A percentile compares a stretch with the other conserved stretches of the same genome.
phyloP scores from a whole-genome alignment of 2,113 vertebrate species.

The Phaethornis superciliosus region DNA sequence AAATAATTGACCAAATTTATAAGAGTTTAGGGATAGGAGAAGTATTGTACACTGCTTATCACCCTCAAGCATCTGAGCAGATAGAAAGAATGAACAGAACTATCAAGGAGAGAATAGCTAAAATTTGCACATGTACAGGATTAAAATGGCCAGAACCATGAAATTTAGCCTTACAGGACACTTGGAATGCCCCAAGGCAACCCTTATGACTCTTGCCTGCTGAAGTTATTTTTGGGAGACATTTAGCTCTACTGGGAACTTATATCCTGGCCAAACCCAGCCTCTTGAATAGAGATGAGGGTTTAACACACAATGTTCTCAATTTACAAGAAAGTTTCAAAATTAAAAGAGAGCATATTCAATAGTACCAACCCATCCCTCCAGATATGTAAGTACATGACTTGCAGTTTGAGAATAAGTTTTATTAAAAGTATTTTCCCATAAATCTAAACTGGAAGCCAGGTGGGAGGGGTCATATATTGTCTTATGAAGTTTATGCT shows the following conservation, averaged over 20 bases:
- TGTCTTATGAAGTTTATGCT: not conserved
- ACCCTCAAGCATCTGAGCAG: not conserved
- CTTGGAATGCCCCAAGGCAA: not conserved
- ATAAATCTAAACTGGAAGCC: not conserved
- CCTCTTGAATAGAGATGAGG: not conserved
- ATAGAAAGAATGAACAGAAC: not conserved
- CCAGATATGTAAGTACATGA: not conserved
- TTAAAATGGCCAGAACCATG: not conserved
- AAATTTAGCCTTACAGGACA: not conserved
- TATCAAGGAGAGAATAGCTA: not conserved
- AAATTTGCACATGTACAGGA: not conserved
- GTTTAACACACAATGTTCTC: not conserved
- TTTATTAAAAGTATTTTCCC: not conserved
- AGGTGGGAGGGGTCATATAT: not conserved
- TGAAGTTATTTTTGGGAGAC: not conserved
- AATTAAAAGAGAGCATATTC: not conserved
- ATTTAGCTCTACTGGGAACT: not conserved
- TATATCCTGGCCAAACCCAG: not conserved
- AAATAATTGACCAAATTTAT: not conserved
- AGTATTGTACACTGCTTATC: not conserved
- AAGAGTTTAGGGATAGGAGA: not conserved
- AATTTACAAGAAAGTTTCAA: not conserved
- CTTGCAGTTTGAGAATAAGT: not conserved
- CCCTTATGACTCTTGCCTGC: not conserved
- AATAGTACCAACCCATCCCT: not conserved